phyloP scores from a whole-genome alignment of 2,113 vertebrate genomes.

The Platichthys stellatus region DNA sequence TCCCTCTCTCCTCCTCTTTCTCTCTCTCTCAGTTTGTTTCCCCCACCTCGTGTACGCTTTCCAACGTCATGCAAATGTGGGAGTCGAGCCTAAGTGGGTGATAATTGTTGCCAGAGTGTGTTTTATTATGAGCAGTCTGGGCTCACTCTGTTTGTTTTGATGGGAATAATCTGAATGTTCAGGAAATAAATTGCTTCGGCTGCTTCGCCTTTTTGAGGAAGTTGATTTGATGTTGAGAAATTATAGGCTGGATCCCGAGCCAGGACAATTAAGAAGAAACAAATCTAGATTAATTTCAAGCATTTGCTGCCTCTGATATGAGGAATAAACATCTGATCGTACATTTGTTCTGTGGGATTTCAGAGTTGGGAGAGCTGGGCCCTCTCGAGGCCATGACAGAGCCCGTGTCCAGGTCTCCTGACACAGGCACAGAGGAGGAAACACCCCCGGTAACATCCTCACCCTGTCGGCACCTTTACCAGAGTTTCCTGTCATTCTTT shows the following conservation, averaged over 20 bases:
- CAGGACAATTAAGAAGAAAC: constrained; percentile 1
- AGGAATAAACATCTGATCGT: constrained; percentile 24
- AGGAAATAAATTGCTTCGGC: constrained; percentile 27
- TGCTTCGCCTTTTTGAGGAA: constrained; percentile 40
- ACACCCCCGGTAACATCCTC: constrained; percentile 33
- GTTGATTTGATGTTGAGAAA: constrained; percentile 47
- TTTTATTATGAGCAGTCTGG: constrained; percentile 78
- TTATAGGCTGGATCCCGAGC: constrained; percentile 18
- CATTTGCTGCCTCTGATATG: constrained; percentile 35
- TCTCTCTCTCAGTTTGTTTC: constrained; percentile 26
- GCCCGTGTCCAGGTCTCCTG: neutral
- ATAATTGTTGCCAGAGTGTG: constrained; percentile 78
- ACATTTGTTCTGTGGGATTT: neutral
- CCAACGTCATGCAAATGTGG: constrained; percentile 69
- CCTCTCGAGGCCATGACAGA: constrained; percentile 12
- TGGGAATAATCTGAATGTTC: constrained; percentile 52
- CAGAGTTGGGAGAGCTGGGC: constrained; percentile 10
- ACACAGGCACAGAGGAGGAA: neutral
- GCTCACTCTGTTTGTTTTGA: constrained; percentile 59
- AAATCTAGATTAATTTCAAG: neutral
- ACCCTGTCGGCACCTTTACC: constrained; percentile 13
- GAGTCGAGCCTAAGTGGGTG: constrained; percentile 75
- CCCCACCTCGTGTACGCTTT: constrained; percentile 48
- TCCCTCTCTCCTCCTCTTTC: neutral
- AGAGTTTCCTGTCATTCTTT: constrained; percentile 25